A percentile compares a stretch with the other conserved stretches of the same genome.
phyloP scores from a whole-genome alignment of 2,113 vertebrate species.

The Speoplatyrhinus poulsoni region DNA sequence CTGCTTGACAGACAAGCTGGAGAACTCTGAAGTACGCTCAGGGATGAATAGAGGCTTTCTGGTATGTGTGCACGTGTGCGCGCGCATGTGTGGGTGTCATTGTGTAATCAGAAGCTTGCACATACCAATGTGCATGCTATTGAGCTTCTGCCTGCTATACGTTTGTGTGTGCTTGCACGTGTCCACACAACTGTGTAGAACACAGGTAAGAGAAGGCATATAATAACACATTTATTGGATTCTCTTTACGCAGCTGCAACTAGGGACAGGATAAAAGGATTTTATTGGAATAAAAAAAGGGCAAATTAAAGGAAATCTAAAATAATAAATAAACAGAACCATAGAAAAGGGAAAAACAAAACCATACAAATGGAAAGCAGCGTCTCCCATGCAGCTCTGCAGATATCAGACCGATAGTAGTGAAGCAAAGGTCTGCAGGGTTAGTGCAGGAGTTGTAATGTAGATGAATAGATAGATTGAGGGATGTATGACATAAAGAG shows the following conservation, averaged over 20 bases:
- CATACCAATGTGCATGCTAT: not conserved
- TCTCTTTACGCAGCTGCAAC: slow-evolving; percentile 25
- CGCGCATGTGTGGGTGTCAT: not conserved
- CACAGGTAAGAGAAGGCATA: not conserved
- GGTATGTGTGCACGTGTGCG: slow-evolving; percentile 19
- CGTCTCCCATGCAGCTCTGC: slow-evolving; percentile 74
- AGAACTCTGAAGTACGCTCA: slow-evolving; percentile 55
- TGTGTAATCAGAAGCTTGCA: not conserved
- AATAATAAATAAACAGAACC: slow-evolving; percentile 21
- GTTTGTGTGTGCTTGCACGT: not conserved
- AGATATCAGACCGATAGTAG: slow-evolving; percentile 24
- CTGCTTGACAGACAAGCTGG: slow-evolving; percentile 49
- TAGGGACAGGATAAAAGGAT: slow-evolving; percentile 27
- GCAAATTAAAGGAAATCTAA: slow-evolving; percentile 34
- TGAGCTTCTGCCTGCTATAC: slow-evolving; percentile 4
- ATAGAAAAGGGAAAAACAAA: slow-evolving; percentile 38
- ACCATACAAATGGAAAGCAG: slow-evolving; percentile 57
- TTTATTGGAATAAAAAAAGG: slow-evolving; percentile 19
- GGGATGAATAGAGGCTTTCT: slow-evolving; percentile 64
- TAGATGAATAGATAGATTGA: not conserved
- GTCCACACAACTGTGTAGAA: not conserved
- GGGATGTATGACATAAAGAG: slow-evolving; percentile 37
- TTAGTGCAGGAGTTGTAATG: slow-evolving; percentile 24
- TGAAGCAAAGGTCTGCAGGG: too few relatives aligned
- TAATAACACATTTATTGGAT: not conserved